Base-by-base conservation (phyloP, 2,113 vertebrate species). In the Corythornis vintsioides region DNA sequence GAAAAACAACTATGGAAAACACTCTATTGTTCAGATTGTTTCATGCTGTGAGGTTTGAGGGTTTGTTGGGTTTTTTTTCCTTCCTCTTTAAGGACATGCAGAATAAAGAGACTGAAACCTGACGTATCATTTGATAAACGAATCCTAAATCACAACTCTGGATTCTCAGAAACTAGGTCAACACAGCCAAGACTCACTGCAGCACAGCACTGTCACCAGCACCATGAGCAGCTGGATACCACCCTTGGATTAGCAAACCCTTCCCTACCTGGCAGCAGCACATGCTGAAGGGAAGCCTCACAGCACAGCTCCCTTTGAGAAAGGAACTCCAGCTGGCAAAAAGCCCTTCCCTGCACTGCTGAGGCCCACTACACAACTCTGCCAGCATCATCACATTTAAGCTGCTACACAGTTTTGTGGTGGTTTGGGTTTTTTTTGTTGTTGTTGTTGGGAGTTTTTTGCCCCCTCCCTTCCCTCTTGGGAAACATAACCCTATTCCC, bases 131-230 rank as follows among this genome's bases (percentile, higher is more conserved):
- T 72, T 75, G 43, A 81, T 47, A 9, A 47, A 64, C 74, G 48
- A 81, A 78, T 60, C 22, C 43, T n/a, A 59, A 83, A 11, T 76
- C 60, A 38, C 55, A 80, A 50, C 60, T 53, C 76, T 45, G 24
- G 4, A 53, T 92, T 66, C 92, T 90, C 72, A 74, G 64, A 92
- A 96, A 93, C 31, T 86, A 88, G 83, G 88, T 88, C 90, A 94
- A 38, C 52, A 42, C 25, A 52, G 60, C 63, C 57, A 83, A 89
- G 55, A 88, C 57, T 83, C 57, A 48, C 69, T 20, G 35, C 29
- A 56, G 26, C 55, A 86, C 25, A 70, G 64, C 67, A 72, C 26
- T 1, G 14, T 18, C 55, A 19, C 38, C 16, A n/a, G 33, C 29
- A n/a, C 67, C 31, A 10, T 1, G 33, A 70, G 57, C 31, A 50